Base-by-base conservation (phyloP, 2,797 vertebrate genomes). In the Chloroceryle inda region DNA sequence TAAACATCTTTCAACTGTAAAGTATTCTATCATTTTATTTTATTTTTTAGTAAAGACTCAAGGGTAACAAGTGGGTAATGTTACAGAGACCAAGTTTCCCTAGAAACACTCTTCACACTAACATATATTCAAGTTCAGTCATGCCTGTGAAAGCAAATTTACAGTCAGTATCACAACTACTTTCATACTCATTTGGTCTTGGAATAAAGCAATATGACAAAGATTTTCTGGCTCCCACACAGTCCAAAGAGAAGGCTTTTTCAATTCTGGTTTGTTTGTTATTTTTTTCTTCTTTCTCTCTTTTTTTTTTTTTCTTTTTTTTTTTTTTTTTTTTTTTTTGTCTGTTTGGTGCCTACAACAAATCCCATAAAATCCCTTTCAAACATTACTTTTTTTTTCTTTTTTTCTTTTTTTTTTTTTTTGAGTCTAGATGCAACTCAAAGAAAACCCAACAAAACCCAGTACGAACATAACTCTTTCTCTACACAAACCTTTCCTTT, bases 381-480 rank as follows among this genome's bases (percentile, higher is more conserved):
- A n/a, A n/a, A n/a, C n/a, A n/a, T n/a, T n/a, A n/a, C 8, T 24
- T 14, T 37, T 8, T 37, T 11, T 37, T 8, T 37, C 68, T 18
- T 2, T 15, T 42, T 14, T 67, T 26, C 26, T 50, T 27, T 26
- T 27, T 50, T 50, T 7, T 9, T 20, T 27, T 24, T 37, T 19
- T 14, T 42, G 4, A 29, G 9, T 75, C 5, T 73, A 77, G 9
- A 24, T 69, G 9, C 5, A 84, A 31, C 10, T 42, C 16, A 69
- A 66, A 61, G 56, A 16, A 2, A 4, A 1, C 0, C 0, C 5
- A 64, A 26, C 3, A 61, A 88, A 47, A 17, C 2, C 15, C 29
- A 67, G 55, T 8, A 44, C 7, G 52, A 75, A 52, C 0, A 53
- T 9, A 81, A 23, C 0, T 45, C 74, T 76, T 81, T 13, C 26